Base-by-base conservation (phyloP, 2,797 vertebrate genomes). In the Chiloscyllium punctatum region DNA sequence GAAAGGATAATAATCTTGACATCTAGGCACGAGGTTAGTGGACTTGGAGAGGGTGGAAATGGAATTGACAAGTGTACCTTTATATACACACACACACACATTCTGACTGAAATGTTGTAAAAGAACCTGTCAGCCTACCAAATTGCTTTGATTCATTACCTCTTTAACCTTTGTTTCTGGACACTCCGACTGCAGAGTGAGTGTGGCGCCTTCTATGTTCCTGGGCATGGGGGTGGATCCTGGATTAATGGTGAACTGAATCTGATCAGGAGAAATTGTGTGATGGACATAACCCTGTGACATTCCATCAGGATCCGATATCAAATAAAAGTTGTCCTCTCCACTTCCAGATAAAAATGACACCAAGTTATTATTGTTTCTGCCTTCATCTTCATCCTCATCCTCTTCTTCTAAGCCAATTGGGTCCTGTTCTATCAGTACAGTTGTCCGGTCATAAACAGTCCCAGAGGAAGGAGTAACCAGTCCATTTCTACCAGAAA, bases 211-310 rank as follows among this genome's bases (percentile, higher is more conserved):
- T 97, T 99, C 99, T 0, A 99, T 99, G 97, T 99, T 99, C 91
- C 99, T 98, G 0, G 99, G 99, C 99, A 99, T 99, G 15, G 98
- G 99, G 0, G 99, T 99, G n/a, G 99, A 99, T 42, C 99, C 99
- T 57, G 99, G 99, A 97, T 99, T 99, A 96, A 99, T 99, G 1
- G 99, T 99, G 96, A 99, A 98, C 96, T 99, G 99, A 95, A 99
- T 99, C 97, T 99, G 99, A 97, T 99, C 98, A 0, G 98, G 98
- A 87, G 99, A 99, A 97, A 99, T 99, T 96, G 99, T 99, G 95
- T 99, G 99, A 96, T 99, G 99, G 96, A 99, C 99, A 0, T 99
- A 99, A 97, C 99, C 99, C 97, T 99, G 99, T 68, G 98, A 98
- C 98, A 99, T 99, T 96, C 98, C 98, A 96, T 99, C 99, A 95